Evolutionary conservation across 2,888 invertebrate species (phyloP).

Genomic region (Thumatha senex): DNA sequence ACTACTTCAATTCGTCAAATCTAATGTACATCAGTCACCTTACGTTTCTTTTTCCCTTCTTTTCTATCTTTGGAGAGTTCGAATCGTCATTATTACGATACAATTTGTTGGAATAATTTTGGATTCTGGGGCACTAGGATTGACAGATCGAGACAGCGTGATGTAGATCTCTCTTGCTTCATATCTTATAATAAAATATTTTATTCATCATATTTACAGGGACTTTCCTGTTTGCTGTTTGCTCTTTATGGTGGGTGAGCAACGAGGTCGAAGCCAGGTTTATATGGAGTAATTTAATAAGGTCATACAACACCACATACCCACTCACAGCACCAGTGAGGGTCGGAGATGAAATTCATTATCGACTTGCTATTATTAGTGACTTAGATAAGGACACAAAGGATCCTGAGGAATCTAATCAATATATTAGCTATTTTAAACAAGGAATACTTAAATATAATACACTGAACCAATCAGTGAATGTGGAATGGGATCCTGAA

Average conservation of each 20-base stretch:
- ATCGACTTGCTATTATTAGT: constrained; percentile 94
- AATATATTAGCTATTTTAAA: constrained; percentile 93
- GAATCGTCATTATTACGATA: too few species aligned
- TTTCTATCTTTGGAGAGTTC: too few species aligned
- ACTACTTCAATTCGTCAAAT: too few species aligned
- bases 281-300: constrained; percentile 55
- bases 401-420: constrained; percentile 84
- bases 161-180: too few species aligned
- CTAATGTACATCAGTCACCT: too few species aligned
- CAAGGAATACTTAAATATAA: constrained; percentile 91
- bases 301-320: constrained; percentile 92
- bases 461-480: constrained; percentile 81
- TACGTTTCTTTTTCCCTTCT: too few species aligned
- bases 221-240: background rate
- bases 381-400: constrained; percentile 97
- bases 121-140: too few species aligned
- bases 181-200: too few species aligned
- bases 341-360: constrained; percentile 85
- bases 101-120: too few species aligned
- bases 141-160: too few species aligned
- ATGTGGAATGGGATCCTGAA: constrained; percentile 89
- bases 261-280: constrained; percentile 43
- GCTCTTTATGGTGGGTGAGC: background rate
- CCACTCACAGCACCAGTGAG: constrained; percentile 90
- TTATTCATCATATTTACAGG: background rate